Evolutionary conservation across 2,888 invertebrate genomes (phyloP).

Genomic region (Protodeltote pygarga): DNA sequence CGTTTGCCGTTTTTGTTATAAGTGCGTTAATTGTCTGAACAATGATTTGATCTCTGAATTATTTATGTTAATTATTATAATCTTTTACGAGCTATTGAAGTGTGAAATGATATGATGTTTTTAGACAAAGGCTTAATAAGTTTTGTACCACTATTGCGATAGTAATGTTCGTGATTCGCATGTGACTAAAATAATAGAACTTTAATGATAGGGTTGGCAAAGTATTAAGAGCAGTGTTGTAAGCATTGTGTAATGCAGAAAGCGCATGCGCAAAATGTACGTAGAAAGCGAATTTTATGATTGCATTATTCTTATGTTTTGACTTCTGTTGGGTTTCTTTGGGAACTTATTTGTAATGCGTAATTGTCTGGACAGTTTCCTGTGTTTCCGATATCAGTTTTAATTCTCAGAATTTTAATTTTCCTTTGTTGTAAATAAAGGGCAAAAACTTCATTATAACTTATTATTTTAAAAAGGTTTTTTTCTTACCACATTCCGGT

Average conservation of each 20-base stretch:
- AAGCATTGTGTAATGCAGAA: slow-evolving; percentile 62
- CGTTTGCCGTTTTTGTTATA: slow-evolving; percentile 25
- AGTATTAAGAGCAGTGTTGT: slow-evolving; percentile 53
- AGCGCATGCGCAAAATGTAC: slow-evolving; percentile 59
- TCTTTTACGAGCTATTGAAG: slow-evolving; percentile 22
- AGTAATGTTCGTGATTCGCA: slow-evolving; percentile 37
- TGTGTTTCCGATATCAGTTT: slow-evolving; percentile 10
- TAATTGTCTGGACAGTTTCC: slow-evolving; percentile 13
- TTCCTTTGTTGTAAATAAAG: too few relatives aligned
- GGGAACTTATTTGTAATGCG: slow-evolving; percentile 24
- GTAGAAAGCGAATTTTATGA: slow-evolving; percentile 56
- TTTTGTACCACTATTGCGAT: slow-evolving; percentile 11
- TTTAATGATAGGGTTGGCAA: slow-evolving; percentile 57
- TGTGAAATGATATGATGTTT: slow-evolving; percentile 6
- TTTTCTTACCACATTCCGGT: too few relatives aligned
- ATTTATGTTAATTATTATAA: slow-evolving; percentile 8
- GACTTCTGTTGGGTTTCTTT: slow-evolving; percentile 14
- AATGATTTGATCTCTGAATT: slow-evolving; percentile 7
- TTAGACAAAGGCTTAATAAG: slow-evolving; percentile 10
- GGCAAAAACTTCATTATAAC: too few relatives aligned
- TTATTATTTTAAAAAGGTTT: too few relatives aligned
- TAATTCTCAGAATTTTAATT: neutral
- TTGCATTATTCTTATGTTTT: slow-evolving; percentile 38
- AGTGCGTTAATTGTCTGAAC: slow-evolving; percentile 21
- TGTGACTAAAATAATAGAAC: slow-evolving; percentile 61